Evolutionary conservation across 1,140 invertebrate species (phyloP).

Genomic region (Lordiphosa collinella): DNA sequence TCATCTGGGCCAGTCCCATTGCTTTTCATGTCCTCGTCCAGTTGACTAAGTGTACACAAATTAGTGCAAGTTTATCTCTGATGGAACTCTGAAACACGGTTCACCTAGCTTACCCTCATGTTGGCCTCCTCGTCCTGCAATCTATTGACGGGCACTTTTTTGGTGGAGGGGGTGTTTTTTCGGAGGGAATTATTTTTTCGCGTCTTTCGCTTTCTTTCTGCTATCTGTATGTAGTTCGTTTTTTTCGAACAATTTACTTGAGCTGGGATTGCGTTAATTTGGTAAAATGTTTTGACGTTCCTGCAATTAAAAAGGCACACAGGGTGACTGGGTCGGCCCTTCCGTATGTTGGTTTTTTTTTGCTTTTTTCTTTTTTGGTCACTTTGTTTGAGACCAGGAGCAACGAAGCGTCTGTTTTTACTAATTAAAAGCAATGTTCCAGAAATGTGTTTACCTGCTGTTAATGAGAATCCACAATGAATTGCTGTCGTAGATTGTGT

Average conservation of each 20-base stretch:
- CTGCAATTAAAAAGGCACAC: slow-evolving; percentile 72
- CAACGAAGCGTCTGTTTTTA: slow-evolving; percentile 62
- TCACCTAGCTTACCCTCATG: slow-evolving; percentile 5
- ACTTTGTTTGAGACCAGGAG: slow-evolving; percentile 53
- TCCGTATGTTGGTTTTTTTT: slow-evolving; percentile 24
- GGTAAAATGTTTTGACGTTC: slow-evolving; percentile 72
- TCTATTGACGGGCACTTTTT: slow-evolving; percentile 60
- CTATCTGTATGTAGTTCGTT: slow-evolving; percentile 40
- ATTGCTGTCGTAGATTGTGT: slow-evolving; percentile 64
- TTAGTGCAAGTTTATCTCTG: slow-evolving; percentile 77
- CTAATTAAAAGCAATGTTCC: slow-evolving; percentile 76
- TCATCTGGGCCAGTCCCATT: slow-evolving; percentile 19
- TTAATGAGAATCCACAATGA: slow-evolving; percentile 76
- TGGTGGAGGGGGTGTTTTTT: slow-evolving; percentile 11
- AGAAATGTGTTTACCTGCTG: slow-evolving; percentile 75
- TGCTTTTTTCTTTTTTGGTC: slow-evolving; percentile 18
- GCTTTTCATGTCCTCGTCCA: slow-evolving; percentile 21
- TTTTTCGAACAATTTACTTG: slow-evolving; percentile 53
- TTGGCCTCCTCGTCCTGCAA: slow-evolving; percentile 24
- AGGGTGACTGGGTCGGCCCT: slow-evolving; percentile 44
- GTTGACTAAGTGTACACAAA: slow-evolving; percentile 71
- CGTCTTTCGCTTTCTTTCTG: slow-evolving; percentile 20
- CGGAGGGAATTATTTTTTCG: slow-evolving; percentile 22
- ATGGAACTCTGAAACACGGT: slow-evolving; percentile 43
- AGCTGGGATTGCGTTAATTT: slow-evolving; percentile 73